Conservation (phyloP, 2,888 invertebrate species). For the Gibbula magus region DNA sequence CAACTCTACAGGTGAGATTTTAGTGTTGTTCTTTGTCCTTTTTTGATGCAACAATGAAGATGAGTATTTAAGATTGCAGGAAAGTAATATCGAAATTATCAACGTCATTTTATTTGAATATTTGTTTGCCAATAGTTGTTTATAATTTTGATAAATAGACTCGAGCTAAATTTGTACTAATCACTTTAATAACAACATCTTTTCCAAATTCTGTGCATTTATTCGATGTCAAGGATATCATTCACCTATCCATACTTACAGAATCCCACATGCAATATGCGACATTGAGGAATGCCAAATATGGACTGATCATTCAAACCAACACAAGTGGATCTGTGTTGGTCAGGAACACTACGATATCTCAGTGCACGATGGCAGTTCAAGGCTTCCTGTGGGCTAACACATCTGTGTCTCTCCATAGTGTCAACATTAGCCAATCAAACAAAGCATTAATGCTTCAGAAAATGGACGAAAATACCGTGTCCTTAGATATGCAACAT, state of each 20-base stretch:
- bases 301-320: background rate
- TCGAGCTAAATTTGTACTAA: too few species aligned
- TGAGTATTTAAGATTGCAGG: too few species aligned
- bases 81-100: too few species aligned
- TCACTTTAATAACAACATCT: too few species aligned
- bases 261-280: background rate
- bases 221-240: too few species aligned
- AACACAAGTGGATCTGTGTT: background rate
- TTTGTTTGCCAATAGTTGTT: too few species aligned
- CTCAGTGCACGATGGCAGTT: background rate
- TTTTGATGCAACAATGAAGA: too few species aligned
- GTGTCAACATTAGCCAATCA: background rate
- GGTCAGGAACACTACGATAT: background rate
- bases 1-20: background rate
- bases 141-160: too few species aligned
- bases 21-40: too few species aligned
- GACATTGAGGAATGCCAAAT: background rate
- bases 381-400: background rate
- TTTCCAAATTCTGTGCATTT: too few species aligned
- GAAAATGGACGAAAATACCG: background rate
- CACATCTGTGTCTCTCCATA: background rate
- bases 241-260: background rate
- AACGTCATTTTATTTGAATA: too few species aligned
- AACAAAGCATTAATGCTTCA: background rate
- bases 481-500: background rate